phyloP scores from a whole-genome alignment of 2,888 invertebrate species.

The Chouioia cunea region DNA sequence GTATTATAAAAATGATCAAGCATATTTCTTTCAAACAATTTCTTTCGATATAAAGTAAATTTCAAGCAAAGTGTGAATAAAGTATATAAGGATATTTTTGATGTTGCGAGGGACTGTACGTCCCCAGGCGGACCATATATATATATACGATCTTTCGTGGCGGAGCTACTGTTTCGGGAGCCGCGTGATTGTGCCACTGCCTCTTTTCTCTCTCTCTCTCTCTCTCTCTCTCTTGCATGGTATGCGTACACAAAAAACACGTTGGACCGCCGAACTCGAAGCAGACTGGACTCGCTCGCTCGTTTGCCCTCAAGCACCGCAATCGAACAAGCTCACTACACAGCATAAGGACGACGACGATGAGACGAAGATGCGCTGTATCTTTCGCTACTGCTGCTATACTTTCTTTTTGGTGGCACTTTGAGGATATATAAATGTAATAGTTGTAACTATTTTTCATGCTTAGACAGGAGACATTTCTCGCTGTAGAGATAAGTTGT shows the following conservation, averaged over 20 bases:
- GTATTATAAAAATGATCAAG: no score
- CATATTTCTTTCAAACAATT: no score
- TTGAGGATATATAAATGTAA: no score
- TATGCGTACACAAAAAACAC: conserved; percentile 69
- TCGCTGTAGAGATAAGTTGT: no score
- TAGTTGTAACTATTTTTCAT: no score
- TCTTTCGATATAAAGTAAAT: no score
- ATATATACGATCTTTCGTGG: conserved; percentile 50
- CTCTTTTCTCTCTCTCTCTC: conserved; percentile 31
- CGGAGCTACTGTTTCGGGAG: conserved; percentile 69
- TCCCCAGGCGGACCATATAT: conserved; percentile 40
- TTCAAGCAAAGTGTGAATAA: no score
- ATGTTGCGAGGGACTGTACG: conserved; percentile 66
- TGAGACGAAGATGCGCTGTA: no score
- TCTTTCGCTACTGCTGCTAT: no score
- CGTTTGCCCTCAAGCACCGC: conserved; percentile 38
- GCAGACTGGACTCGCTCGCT: conserved; percentile 50
- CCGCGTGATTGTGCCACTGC: conserved; percentile 52
- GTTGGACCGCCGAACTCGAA: conserved; percentile 65
- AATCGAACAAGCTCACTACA: conserved; percentile 3
- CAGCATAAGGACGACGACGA: no score
- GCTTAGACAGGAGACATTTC: no score
- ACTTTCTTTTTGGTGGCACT: no score
- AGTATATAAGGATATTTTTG: conserved; percentile 54
- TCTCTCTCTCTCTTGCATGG: conserved; percentile 54